A percentile compares a stretch with the other conserved stretches of the same genome.
These are phyloP conservation scores for Cataglyphis altisquamis DNA, from an alignment of 2,888 invertebrate species.

Conservation along the genomic window DNA sequence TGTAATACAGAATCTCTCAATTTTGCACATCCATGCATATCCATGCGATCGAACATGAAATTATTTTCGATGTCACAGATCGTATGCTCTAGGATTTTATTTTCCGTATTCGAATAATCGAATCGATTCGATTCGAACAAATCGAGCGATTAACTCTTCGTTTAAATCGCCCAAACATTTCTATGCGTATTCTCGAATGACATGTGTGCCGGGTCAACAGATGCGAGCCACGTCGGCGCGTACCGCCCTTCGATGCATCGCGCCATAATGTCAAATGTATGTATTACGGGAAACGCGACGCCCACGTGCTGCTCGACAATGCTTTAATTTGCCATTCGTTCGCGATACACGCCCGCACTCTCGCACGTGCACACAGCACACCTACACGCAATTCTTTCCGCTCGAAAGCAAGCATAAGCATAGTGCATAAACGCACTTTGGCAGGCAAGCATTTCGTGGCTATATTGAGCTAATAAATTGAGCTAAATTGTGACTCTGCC, in stretches of 20 bases:
- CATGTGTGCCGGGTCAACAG: slow-evolving; percentile 9
- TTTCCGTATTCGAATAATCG: not conserved
- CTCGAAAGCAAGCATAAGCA: slow-evolving; percentile 1
- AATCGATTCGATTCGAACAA: not conserved
- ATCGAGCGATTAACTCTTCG: not conserved
- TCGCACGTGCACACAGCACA: slow-evolving; percentile 18
- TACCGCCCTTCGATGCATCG: slow-evolving; percentile 16
- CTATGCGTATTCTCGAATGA: not conserved
- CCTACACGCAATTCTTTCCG: slow-evolving; percentile 14
- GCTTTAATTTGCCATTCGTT: slow-evolving; percentile 71
- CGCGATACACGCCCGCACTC: slow-evolving; percentile 32
- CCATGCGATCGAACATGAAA: not conserved
- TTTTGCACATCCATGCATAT: not conserved
- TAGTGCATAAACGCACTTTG: not conserved
- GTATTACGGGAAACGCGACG: slow-evolving; percentile 62
- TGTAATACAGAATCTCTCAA: not conserved
- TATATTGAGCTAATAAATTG: not conserved
- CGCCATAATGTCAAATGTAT: slow-evolving; percentile 62
- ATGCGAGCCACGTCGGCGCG: slow-evolving; percentile 4
- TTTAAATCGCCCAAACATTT: not conserved
- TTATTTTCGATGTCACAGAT: not conserved
- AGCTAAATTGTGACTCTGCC: not conserved
- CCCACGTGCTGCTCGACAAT: slow-evolving; percentile 70
- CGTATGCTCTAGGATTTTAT: not conserved
- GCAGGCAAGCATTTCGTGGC: slow-evolving; percentile 1